phyloP scores from a whole-genome alignment of 1,140 invertebrate species.

The Leucophenga varia region DNA sequence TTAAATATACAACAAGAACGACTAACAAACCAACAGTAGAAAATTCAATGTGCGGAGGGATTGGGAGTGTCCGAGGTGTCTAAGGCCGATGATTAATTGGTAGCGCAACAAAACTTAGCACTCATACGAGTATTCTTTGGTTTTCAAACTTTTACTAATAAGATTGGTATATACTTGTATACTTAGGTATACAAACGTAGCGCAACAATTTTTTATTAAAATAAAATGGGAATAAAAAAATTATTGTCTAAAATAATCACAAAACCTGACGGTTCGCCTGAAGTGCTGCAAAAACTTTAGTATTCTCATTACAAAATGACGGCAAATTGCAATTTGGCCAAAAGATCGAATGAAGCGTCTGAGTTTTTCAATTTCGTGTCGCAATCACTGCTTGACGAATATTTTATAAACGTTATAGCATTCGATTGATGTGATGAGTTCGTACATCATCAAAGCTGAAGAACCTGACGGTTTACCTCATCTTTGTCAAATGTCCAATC shows the following conservation, averaged over 20 bases:
- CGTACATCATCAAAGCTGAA: constrained; percentile 39
- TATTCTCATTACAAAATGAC: constrained; percentile 50
- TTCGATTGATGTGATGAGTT: constrained; percentile 53
- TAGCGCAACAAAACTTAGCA: no score
- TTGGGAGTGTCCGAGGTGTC: background rate
- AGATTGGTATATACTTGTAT: no score
- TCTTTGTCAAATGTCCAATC: constrained; percentile 38
- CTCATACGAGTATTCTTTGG: no score
- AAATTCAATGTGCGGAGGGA: no score
- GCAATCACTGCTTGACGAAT: background rate
- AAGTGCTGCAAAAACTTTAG: no score
- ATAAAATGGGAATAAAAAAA: no score
- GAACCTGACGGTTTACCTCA: constrained; percentile 5
- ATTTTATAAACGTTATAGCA: constrained; percentile 31
- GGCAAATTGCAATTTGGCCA: constrained; percentile 50
- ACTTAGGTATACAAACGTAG: no score
- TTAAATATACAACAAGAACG: constrained; percentile 43
- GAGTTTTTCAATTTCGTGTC: constrained; percentile 17
- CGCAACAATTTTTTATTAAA: no score
- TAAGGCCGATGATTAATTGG: no score
- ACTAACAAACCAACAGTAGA: constrained; percentile 6
- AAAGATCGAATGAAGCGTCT: constrained; percentile 23
- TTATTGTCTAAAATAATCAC: no score
- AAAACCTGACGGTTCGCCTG: no score
- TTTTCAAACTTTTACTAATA: no score